Evolutionary conservation across 1,140 invertebrate species (phyloP), one percentile per base, ranked within the genome.

Genomic region (Samia ricini): DNA sequence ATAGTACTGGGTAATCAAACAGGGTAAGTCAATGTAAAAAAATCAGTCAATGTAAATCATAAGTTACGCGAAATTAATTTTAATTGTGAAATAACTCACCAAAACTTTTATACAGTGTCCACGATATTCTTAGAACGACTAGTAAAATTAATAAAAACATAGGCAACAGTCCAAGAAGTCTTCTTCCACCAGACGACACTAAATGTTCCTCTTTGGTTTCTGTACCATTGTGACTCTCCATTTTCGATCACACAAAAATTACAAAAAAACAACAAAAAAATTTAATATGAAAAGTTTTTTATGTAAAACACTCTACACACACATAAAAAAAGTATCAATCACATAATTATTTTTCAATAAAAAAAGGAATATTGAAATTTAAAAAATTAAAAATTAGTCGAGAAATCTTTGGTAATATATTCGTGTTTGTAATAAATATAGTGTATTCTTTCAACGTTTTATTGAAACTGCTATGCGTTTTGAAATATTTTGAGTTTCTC

Each of bases 101-200:
- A 18, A 69, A 69, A 36, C 66, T 69, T 60, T 62, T 69, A 23
- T 69, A 69, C 21, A 69, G 24, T 2, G 66, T 59, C 62, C 62
- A 69, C 0, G 66, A 64, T 69, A 69, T 62, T 60, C 66, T 69
- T 48, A 69, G 36, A n/a, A 69, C 62, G 0, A 69, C 63, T 4
- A 69, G 59, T 5, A 69, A 15, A 24, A 69, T 55, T 6, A 69
- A 23, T 33, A 69, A 48, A 42, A 69, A 69, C 62, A 69, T 62
- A 23, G 66, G 66, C 63, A 69, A 49, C 0, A 69, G 56, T 3
- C 66, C 66, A 4, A 64, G 29, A 21, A 69, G 50, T 42, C 55
- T 58, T 49, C 29, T 63, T 10, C 24, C 51, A 18, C 24, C 22
- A 20, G 19, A 26, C 4, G 54, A 24, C 3, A 8, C 20, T 8